These are phyloP conservation scores for Castor canadensis DNA, from an alignment of 2,113 vertebrate genomes.

Conservation along the genomic window DNA sequence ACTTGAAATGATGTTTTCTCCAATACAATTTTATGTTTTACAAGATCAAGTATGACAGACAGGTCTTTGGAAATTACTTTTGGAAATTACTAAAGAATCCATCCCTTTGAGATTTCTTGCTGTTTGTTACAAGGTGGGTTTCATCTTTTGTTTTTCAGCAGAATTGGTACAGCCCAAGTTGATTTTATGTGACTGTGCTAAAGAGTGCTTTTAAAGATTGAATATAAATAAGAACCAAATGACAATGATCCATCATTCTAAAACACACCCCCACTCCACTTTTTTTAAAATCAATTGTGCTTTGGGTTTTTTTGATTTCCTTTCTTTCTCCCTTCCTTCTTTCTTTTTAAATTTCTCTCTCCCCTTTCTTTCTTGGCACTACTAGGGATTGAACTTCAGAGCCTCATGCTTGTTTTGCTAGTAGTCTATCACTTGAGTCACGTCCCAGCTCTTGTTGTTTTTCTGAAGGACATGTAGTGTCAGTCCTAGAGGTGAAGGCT, in stretches of 20 bases:
- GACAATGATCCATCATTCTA: background rate
- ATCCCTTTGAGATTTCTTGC: background rate
- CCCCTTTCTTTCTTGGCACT: too few species aligned
- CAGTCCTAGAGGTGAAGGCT: background rate
- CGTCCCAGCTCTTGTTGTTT: background rate
- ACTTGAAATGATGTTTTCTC: slow-evolving; percentile 7
- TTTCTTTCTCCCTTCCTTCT: too few species aligned
- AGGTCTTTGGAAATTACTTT: slow-evolving; percentile 25
- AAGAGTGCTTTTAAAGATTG: background rate
- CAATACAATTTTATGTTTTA: background rate
- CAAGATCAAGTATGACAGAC: background rate
- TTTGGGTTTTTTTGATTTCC: background rate
- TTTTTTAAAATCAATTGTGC: background rate
- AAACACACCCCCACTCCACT: background rate
- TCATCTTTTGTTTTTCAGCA: background rate
- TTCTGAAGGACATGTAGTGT: background rate
- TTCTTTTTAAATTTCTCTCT: too few species aligned
- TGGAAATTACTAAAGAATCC: background rate
- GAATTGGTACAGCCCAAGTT: background rate
- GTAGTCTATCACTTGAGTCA: too few species aligned
- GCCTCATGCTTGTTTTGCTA: too few species aligned
- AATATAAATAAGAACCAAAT: background rate
- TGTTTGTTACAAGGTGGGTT: background rate
- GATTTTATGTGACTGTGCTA: background rate
- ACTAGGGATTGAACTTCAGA: background rate